Evolutionary conservation across 1,140 invertebrate genomes (phyloP).

Genomic region (Calliopsis andreniformis): DNA sequence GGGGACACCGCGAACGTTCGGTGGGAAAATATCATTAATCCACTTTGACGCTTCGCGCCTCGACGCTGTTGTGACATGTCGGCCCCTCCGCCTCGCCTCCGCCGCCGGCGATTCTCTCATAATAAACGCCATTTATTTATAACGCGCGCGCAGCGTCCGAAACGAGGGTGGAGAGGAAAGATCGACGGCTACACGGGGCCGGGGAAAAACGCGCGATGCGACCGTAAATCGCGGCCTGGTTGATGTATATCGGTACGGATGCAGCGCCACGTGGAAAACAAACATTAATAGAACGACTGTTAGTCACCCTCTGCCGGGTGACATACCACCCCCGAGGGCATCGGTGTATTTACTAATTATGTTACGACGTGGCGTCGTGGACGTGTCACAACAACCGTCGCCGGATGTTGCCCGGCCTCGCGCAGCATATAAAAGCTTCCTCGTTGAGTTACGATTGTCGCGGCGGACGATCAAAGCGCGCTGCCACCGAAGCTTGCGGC

Average conservation of each 20-base stretch:
- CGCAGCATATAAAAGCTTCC: conserved; percentile 38
- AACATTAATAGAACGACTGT: conserved; percentile 65
- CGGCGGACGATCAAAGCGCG: conserved; percentile 20
- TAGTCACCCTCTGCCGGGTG: conserved; percentile 43
- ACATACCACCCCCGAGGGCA: conserved; percentile 15
- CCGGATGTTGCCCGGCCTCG: conserved; percentile 30
- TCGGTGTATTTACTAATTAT: conserved; percentile 59
- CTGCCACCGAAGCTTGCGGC: too few relatives aligned
- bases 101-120: conserved; percentile 56
- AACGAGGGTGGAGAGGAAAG: conserved; percentile 40
- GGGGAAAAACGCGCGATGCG: conserved; percentile 37
- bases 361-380: conserved; percentile 50
- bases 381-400: conserved; percentile 60
- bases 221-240: conserved; percentile 51
- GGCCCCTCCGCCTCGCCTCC: not conserved
- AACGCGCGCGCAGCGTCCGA: conserved; percentile 35
- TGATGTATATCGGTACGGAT: conserved; percentile 38
- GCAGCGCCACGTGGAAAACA: conserved; percentile 51
- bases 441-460: conserved; percentile 34
- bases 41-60: conserved; percentile 77
- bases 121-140: conserved; percentile 75
- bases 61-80: conserved; percentile 69
- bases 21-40: conserved; percentile 78
- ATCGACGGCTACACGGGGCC: conserved; percentile 54
- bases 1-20: conserved; percentile 38